phyloP scores from a whole-genome alignment of 2,888 invertebrate genomes.

The Molanna angustata region DNA sequence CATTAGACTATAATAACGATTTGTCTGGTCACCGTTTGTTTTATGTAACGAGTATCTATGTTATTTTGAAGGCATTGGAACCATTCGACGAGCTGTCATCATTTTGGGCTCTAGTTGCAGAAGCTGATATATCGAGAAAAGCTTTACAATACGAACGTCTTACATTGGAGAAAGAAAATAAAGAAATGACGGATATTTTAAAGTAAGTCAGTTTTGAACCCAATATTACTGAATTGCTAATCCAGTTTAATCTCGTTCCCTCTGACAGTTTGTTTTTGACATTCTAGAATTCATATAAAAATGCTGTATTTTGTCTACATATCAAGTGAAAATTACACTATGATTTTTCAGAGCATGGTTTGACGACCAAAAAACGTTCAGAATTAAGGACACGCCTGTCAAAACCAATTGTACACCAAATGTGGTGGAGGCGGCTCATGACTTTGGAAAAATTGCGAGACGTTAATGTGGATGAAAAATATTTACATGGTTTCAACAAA shows the following conservation, averaged over 20 bases:
- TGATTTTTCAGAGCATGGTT: constrained; percentile 15
- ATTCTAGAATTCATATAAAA: too few relatives aligned
- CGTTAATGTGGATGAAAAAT: too few relatives aligned
- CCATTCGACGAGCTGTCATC: constrained; percentile 7
- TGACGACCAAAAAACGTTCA: neutral
- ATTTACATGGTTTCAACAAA: too few relatives aligned
- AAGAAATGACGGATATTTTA: constrained; percentile 4
- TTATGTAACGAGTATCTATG: too few relatives aligned
- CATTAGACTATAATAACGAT: too few relatives aligned
- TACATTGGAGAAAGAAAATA: constrained; percentile 14
- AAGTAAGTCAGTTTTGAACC: neutral
- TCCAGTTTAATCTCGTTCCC: too few relatives aligned
- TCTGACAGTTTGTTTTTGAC: too few relatives aligned
- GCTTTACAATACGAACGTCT: constrained; percentile 13
- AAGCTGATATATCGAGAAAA: constrained; percentile 16
- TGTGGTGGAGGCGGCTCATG: constrained; percentile 19
- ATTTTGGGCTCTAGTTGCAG: constrained; percentile 15
- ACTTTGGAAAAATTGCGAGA: constrained; percentile 7
- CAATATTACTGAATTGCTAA: neutral
- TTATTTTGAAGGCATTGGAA: constrained; percentile 7
- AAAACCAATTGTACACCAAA: neutral
- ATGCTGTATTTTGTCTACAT: too few relatives aligned
- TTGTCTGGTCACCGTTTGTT: too few relatives aligned
- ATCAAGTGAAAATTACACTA: neutral
- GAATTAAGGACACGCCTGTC: neutral